Evolutionary conservation across 2,113 vertebrate genomes (phyloP).

Genomic region (Callopanchax toddi): DNA sequence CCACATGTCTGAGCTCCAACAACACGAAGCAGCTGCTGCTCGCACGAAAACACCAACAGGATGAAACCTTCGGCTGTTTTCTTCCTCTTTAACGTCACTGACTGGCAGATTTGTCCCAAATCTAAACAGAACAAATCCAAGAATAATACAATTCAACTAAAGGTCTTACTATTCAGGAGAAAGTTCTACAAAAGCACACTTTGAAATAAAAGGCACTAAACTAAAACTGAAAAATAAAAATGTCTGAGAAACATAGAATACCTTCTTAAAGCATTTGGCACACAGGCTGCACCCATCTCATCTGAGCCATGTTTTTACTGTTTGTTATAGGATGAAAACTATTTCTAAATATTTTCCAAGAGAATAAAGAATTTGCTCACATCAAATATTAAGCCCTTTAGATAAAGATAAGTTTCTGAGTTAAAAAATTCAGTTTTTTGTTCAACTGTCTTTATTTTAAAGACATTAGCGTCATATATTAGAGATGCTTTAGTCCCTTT

Average conservation of each 20-base stretch:
- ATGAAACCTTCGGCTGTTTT: not conserved
- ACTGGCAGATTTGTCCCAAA: not conserved
- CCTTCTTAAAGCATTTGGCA: constrained; percentile 9
- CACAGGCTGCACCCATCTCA: no score
- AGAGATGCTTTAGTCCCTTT: no score
- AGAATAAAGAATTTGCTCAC: no score
- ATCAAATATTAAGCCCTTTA: no score
- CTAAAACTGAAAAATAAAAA: not conserved
- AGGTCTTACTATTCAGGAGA: not conserved
- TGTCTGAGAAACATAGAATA: not conserved
- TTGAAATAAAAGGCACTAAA: constrained; percentile 39
- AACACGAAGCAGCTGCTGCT: constrained; percentile 9
- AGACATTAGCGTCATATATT: no score
- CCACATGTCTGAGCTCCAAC: constrained; percentile 32
- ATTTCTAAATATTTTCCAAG: no score
- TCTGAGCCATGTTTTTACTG: no score
- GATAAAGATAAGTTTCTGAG: no score
- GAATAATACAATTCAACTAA: not conserved
- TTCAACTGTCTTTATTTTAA: no score
- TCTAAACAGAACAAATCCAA: not conserved
- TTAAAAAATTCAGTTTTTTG: no score
- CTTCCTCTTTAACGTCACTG: not conserved
- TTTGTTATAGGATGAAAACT: no score
- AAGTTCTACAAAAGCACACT: not conserved
- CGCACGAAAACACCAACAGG: not conserved